Evolutionary conservation across 1,140 invertebrate species (phyloP), one percentile per base, ranked within the genome.

Genomic region (Drosophila nigromelanica): DNA sequence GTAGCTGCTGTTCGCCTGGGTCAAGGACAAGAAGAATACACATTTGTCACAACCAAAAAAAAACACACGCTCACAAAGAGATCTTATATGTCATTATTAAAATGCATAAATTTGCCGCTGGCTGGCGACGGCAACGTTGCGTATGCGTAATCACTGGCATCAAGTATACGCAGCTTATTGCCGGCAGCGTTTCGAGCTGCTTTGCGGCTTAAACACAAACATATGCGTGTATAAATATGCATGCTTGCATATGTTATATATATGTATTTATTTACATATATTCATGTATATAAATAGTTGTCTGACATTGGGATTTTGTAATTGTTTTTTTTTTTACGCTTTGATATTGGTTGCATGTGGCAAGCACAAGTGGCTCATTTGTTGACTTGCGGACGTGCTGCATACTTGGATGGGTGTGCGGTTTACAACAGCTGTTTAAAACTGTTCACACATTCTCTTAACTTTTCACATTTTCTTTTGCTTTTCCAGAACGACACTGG

Each of bases 401-500:
- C 24, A 40, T 7, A 27, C 27, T 43, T 7, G 15, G 14, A 6
- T 27, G 12, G 27, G 3, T 21, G 47, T 33, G 39, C 54, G 33
- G 27, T 5, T 27, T 47, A 12, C 8, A 27, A 37, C 45, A 21
- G 27, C 3, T 24, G 15, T 50, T 21, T 35, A 15, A 48, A 47
- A 18, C 37, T 37, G 33, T 50, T 48, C 12, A 35, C 3, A 40
- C 24, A 37, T 42, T 70, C 66, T 30, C 15, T 43, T 40, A 68
- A 27, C 6, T 48, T 58, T 67, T 15, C 30, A 8, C 24, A 45
- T 45, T 43, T 66, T 35, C 14, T 56, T 15, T 35, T 51, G 35
- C 5, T 56, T 56, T 3, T 94, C 27, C 92, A 96, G 96, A 95
- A 94, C 92, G 95, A 96, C 91, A 95, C 96, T 82, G 95, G 96